A percentile compares a stretch with the other conserved stretches of the same genome.
Conservation (phyloP, 2,113 vertebrate genomes). For the Eleginops maclovinus region DNA sequence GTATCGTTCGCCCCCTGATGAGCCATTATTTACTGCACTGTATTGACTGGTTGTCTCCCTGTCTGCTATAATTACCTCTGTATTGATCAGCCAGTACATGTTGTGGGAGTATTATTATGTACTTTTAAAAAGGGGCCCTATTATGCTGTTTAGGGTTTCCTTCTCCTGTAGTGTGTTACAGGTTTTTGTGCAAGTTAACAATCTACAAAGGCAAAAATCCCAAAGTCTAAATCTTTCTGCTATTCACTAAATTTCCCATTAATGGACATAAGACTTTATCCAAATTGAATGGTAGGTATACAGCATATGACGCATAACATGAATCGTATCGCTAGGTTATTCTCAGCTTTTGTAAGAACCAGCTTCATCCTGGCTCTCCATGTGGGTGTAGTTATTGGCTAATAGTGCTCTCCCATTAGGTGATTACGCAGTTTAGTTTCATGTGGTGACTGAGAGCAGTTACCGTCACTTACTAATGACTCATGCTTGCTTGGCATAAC, state of each 20-base stretch:
- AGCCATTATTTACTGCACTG: neutral
- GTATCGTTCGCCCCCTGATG: too few relatives aligned
- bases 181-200: too few relatives aligned
- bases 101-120: neutral
- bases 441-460: conserved; percentile 48
- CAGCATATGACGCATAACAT: neutral
- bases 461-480: conserved; percentile 34
- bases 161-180: too few relatives aligned
- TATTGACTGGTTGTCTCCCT: neutral
- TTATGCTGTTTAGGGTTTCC: neutral
- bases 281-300: neutral
- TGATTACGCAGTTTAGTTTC: conserved; percentile 36
- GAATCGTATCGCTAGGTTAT: neutral
- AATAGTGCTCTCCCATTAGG: conserved; percentile 35
- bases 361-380: neutral
- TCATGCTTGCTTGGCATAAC: neutral
- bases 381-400: conserved; percentile 41
- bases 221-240: too few relatives aligned
- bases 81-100: neutral
- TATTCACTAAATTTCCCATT: too few relatives aligned
- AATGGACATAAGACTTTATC: neutral
- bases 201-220: too few relatives aligned
- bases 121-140: neutral
- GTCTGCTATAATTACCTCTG: neutral
- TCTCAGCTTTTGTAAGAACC: conserved; percentile 1